These are phyloP conservation scores for Nipponia nippon DNA, from an alignment of 2,113 vertebrate species.

Conservation along the genomic window DNA sequence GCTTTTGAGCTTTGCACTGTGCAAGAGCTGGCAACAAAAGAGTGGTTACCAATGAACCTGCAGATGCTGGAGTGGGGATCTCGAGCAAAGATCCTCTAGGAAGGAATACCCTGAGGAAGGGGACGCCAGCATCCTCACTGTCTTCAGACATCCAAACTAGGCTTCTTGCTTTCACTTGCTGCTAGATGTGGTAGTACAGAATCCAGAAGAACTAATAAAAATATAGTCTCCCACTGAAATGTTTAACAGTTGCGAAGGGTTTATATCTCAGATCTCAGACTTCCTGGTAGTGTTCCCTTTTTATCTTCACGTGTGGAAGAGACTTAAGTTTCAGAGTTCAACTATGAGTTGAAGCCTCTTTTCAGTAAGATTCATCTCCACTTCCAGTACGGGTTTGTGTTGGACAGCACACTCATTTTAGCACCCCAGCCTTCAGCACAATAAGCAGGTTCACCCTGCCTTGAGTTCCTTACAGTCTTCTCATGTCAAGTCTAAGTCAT, in stretches of 20 bases:
- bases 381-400: not conserved
- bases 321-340: not conserved
- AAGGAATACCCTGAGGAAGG: not conserved
- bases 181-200: not conserved
- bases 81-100: not conserved
- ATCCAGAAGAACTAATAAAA: not conserved
- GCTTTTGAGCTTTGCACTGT: not conserved
- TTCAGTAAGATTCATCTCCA: not conserved
- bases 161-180: not conserved
- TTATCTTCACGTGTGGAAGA: not conserved
- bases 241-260: not conserved
- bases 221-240: not conserved
- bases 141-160: not conserved
- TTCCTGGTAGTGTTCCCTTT: not conserved
- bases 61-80: too few species aligned
- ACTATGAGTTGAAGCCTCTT: not conserved
- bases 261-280: not conserved
- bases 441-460: not conserved
- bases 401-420: not conserved
- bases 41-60: not conserved
- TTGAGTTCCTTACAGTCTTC: not conserved
- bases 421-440: not conserved
- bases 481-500: not conserved
- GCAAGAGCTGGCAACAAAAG: not conserved
- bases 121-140: not conserved